A percentile compares a stretch with the other conserved stretches of the same genome.
Conservation (phyloP, 2,797 vertebrate species). For the Leptodactylus fallax region DNA sequence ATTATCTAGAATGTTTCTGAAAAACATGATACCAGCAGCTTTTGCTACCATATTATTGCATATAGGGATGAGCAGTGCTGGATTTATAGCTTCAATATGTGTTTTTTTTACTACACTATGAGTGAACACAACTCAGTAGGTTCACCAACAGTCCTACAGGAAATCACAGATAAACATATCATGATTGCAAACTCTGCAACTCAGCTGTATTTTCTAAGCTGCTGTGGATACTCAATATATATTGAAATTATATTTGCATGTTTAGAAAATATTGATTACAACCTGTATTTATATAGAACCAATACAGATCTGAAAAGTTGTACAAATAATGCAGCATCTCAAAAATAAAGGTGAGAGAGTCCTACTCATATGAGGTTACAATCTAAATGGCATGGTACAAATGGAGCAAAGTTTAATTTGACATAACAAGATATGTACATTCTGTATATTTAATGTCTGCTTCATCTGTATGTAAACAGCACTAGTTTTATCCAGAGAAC, state of each 20-base stretch:
- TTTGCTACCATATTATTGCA: background rate
- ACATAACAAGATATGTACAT: too few species aligned
- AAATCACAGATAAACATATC: background rate
- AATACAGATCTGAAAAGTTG: background rate
- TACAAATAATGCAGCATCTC: too few species aligned
- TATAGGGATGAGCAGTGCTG: background rate
- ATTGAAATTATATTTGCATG: background rate
- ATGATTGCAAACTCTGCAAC: background rate
- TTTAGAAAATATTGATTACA: background rate
- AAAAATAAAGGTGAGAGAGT: background rate
- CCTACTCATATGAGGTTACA: background rate
- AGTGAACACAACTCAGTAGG: background rate
- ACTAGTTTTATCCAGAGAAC: background rate
- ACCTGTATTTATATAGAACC: background rate
- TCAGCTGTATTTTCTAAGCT: background rate
- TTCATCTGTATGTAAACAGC: background rate
- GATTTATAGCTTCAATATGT: background rate
- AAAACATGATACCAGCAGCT: background rate
- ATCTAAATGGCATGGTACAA: background rate
- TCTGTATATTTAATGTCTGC: too few species aligned
- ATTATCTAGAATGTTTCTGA: conserved; percentile 6
- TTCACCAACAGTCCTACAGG: background rate
- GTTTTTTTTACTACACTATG: background rate
- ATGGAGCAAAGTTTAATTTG: background rate
- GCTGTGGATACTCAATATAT: too few species aligned